Evolutionary conservation across 2,888 invertebrate species (phyloP).

Genomic region (Amphipyra berbera): DNA sequence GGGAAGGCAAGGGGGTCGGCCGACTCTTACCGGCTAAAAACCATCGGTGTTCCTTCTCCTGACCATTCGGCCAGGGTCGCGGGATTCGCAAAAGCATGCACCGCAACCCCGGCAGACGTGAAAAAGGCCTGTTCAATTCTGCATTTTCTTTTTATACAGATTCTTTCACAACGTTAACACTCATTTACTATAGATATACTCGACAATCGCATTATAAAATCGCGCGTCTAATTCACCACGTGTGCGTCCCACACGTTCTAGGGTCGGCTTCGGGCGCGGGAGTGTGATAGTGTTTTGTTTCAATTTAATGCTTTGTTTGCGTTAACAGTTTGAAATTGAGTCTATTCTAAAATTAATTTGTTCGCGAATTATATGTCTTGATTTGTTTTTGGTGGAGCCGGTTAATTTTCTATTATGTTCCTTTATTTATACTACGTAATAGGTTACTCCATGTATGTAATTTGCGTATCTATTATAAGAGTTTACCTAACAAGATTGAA

Average conservation of each 20-base stretch:
- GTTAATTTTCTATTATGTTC: slow-evolving; percentile 54
- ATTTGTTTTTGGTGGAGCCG: slow-evolving; percentile 45
- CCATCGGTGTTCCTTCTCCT: too few relatives aligned
- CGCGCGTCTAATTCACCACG: slow-evolving; percentile 37
- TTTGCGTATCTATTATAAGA: slow-evolving; percentile 27
- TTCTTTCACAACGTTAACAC: too few relatives aligned
- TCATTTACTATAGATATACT: background rate
- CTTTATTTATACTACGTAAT: slow-evolving; percentile 44
- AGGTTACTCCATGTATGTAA: slow-evolving; percentile 26
- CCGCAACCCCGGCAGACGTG: too few relatives aligned
- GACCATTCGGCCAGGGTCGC: too few relatives aligned
- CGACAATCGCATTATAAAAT: slow-evolving; percentile 45
- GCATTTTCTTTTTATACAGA: too few relatives aligned
- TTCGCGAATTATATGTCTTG: slow-evolving; percentile 54
- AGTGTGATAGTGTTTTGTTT: slow-evolving; percentile 63
- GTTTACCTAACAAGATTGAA: too few relatives aligned
- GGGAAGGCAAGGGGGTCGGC: too few relatives aligned
- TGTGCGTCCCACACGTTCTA: slow-evolving; percentile 45
- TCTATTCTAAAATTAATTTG: slow-evolving; percentile 57
- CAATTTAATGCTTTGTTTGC: slow-evolving; percentile 64
- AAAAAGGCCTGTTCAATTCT: too few relatives aligned
- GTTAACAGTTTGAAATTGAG: slow-evolving; percentile 56
- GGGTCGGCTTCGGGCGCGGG: slow-evolving; percentile 40
- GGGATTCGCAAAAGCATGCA: too few relatives aligned
- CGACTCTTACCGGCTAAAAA: too few relatives aligned